These are phyloP conservation scores for Dermatemys mawii DNA, from an alignment of 2,113 vertebrate species.

Conservation along the genomic window DNA sequence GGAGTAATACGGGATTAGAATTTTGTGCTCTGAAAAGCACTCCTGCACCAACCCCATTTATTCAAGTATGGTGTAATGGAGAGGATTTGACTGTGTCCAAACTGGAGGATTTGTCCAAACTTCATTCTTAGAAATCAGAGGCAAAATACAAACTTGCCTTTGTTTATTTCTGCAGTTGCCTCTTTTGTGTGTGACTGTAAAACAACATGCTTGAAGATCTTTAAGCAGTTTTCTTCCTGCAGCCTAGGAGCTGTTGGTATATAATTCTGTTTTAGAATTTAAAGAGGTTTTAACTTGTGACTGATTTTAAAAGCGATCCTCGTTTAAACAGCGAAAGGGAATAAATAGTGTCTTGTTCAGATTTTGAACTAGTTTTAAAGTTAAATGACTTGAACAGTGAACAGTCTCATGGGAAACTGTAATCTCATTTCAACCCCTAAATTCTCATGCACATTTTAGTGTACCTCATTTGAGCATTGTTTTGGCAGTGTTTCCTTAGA, in stretches of 20 bases:
- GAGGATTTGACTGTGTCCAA: constrained; percentile 39
- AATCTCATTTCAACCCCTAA: constrained; percentile 52
- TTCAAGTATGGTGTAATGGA: neutral
- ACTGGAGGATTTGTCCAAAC: constrained; percentile 56
- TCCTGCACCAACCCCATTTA: neutral
- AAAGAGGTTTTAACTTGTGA: constrained; percentile 64
- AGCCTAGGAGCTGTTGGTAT: constrained; percentile 36
- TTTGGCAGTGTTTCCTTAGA: constrained; percentile 6
- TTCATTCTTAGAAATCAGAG: constrained; percentile 56
- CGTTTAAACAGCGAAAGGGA: constrained; percentile 64
- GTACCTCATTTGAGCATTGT: constrained; percentile 54
- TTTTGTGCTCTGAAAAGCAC: constrained; percentile 24
- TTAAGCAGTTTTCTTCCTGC: constrained; percentile 47
- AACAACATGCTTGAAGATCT: constrained; percentile 55
- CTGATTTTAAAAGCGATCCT: constrained; percentile 50
- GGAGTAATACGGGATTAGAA: neutral
- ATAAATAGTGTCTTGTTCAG: constrained; percentile 73
- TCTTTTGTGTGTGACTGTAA: constrained; percentile 48
- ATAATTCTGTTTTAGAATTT: constrained; percentile 61
- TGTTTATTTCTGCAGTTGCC: constrained; percentile 57
- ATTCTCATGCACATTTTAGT: constrained; percentile 51
- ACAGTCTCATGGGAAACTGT: constrained; percentile 68
- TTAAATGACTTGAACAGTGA: constrained; percentile 68
- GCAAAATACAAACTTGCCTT: constrained; percentile 58
- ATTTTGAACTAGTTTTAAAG: constrained; percentile 73